Base-by-base conservation (phyloP, 2,113 vertebrate genomes). In the Empidonax traillii region DNA sequence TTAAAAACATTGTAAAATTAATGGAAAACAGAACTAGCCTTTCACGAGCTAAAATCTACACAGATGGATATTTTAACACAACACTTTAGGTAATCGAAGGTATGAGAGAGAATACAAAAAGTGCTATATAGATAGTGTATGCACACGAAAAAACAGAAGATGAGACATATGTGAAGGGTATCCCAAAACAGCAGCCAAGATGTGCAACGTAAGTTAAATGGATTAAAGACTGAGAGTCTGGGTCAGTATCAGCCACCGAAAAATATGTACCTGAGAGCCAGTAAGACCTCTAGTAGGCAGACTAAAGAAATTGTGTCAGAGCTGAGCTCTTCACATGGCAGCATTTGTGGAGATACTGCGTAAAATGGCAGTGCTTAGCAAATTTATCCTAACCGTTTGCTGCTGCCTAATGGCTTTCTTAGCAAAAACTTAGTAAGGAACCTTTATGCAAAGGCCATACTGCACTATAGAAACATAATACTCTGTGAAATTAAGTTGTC, bases 141-240 rank as follows among this genome's bases (percentile, higher is more conserved):
- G 5, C 4, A 30, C 4, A 10, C 3, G 8, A 37, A 31, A 53
- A 44, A 23, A 65, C 1, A 3, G 9, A 10, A 71, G 14, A 39
- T 2, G 6, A 83, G 41, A 56, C 3, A 23, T 8, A 24, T 23
- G 31, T 5, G 15, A 77, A 46, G 6, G 6, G 3, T 65, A 35
- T 23, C 14, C 28, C 13, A 13, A 75, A 69, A 53, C 7, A 31
- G 11, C 43, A 91, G 11, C 8, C 28, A 69, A 16, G 7, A 58
- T 6, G 3, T 28, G 2, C 14, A 55, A 6, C 4, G 0, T 21
- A 62, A n/a, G 33, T 58, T 9, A 46, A 43, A 58, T 17, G 8
- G 12, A 20, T 4, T 35, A 69, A 73, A 83, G 41, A 62, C 8
- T 66, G 33, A 72, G 58, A 44, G 5, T 75, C 21, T 65, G 17